Base-by-base conservation (phyloP, 2,888 invertebrate species). In the Polyommatus iphigenia region DNA sequence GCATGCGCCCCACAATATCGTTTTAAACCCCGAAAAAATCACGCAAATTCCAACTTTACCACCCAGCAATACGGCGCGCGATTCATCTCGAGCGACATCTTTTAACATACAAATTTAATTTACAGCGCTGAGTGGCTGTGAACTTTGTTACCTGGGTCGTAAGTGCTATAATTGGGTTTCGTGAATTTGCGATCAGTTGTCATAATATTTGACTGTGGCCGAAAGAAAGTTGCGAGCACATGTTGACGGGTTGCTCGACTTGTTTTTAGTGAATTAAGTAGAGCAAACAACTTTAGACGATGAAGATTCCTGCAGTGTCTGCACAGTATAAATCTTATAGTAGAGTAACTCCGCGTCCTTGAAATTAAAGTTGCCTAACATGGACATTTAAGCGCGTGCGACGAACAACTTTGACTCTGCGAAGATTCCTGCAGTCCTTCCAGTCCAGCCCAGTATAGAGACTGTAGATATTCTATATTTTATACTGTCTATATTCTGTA, bases 1-100 rank as follows among this genome's bases (percentile, higher is more conserved):
- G 93, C 93, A 88, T 89, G 93, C 93, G 92, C 84, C 78, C 81
- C 89, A 88, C 90, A 88, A 83, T 18, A 67, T 29, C 67, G 18
- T 15, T 32, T 67, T 32, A 32, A 67, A 67, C 29, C 24, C 5
- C 15, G 5, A 15, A 67, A 32, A 32, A 67, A 67, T 18, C 54
- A 54, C 29, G 29, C 32, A 29, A 67, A 20, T 32, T 67, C 2
- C 67, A 32, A 67, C 67, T 32, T 32, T 67, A 67, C 0, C 2
- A 32, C 29, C 1, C 7, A 5, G 67, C 29, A 67, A 32, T 67
- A 67, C 15, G 29, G 67, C 67, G 24, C 15, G 6, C 24, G 62
- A 85, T 85, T 85, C 83, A 84, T 86, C 85, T 86, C 81, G 81
- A 67, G 18, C 82, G 87, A 82, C 87, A 86, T 87, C 86, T 85